Evolutionary conservation across 2,888 invertebrate genomes (phyloP).

Genomic region (Automeris io): DNA sequence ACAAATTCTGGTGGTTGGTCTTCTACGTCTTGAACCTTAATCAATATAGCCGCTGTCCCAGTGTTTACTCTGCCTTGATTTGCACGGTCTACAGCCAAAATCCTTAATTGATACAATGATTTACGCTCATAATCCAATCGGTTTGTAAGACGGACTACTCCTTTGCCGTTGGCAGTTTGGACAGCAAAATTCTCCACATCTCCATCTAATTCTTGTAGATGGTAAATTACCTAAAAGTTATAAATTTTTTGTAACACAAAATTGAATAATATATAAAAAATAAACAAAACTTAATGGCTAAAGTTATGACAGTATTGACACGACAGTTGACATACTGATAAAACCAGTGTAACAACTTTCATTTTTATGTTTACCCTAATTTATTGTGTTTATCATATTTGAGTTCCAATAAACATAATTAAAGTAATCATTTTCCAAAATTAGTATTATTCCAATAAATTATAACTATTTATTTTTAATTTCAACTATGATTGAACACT

Average conservation of each 20-base stretch:
- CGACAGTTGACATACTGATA: no score
- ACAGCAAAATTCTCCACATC: constrained; percentile 87
- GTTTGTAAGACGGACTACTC: constrained; percentile 85
- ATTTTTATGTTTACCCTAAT: no score
- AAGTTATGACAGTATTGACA: no score
- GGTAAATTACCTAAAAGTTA: constrained; percentile 83
- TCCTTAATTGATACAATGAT: constrained; percentile 89
- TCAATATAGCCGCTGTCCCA: constrained; percentile 90
- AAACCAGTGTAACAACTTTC: no score
- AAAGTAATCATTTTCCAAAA: no score
- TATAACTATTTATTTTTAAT: no score
- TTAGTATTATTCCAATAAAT: no score
- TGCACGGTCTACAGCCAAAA: constrained; percentile 90
- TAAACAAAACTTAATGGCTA: no score
- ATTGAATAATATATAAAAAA: not conserved
- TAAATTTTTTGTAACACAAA: not conserved
- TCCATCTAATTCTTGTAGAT: constrained; percentile 88
- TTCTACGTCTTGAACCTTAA: constrained; percentile 90
- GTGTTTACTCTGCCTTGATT: constrained; percentile 90
- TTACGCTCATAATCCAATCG: constrained; percentile 91
- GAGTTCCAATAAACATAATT: no score
- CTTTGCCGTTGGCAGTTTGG: constrained; percentile 90
- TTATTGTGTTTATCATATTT: no score
- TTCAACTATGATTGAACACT: no score
- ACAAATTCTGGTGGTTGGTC: constrained; percentile 95